Base-by-base conservation (phyloP, 2,888 invertebrate species). In the Cacoxenus indagator region DNA sequence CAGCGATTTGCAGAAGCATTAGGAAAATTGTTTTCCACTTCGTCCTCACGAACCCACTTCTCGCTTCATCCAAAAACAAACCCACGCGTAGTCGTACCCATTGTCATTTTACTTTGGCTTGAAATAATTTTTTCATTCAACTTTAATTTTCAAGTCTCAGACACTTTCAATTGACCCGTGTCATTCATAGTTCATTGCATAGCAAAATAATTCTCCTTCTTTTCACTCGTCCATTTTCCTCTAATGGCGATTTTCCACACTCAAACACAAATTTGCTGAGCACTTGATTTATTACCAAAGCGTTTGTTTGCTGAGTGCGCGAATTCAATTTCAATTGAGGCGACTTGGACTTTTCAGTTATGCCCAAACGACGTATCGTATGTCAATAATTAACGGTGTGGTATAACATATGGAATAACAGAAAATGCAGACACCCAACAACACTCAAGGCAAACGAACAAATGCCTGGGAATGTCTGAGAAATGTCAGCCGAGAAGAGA, bases 1-100 rank as follows among this genome's bases (percentile, higher is more conserved):
- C 78, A 74, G 79, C 76, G 76, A 77, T 77, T 76, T 72, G 73
- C 76, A 73, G 67, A 55, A 67, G 74, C 83, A 82, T 82, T 82
- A 83, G 77, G 76, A 70, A 81, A 82, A 84, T 83, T 84, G 81
- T 81, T 77, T 78, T 78, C 67, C 67, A 65, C 68, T 64, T 45
- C 65, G 51, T 59, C 59, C 19, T 65, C 65, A 55, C n/a, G n/a
- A n/a, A n/a, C 4, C 31, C 2, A 5, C 64, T 19, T 46, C 11
- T 6, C n/a, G n/a, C n/a, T n/a, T n/a, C n/a, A n/a, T 29, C 62
- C 43, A 62, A 37, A 37, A 37, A 37, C 37, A 14, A 8, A 1
- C 37, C 2, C 14, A 8, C 5, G 11, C 62, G 9, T 19, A 43
- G n/a, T 27, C 59, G 8, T 19, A 17, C 31, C 17, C 27, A 55